Percentiles rank a stretch among this genome's conserved stretches.
Evolutionary conservation across 1,140 invertebrate genomes (phyloP).

Genomic region (Pygmarrhopalites habei): DNA sequence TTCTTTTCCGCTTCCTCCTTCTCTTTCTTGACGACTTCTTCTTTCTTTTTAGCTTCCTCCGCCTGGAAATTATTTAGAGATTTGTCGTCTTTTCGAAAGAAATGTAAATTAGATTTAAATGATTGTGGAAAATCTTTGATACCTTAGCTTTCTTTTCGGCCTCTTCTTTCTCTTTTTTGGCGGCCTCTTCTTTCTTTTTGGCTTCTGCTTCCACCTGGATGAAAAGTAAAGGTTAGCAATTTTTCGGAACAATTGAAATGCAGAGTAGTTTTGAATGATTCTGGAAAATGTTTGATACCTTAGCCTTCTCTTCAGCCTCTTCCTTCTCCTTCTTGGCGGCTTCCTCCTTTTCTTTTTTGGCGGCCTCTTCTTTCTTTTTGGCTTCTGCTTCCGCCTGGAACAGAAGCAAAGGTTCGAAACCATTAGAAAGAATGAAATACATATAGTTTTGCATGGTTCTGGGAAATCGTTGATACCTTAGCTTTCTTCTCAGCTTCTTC

Average conservation of each 20-base stretch:
- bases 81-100: too few relatives aligned
- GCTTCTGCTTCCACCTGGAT: background rate
- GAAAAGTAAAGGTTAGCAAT: background rate
- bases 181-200: background rate
- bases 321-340: slow-evolving; percentile 35
- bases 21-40: slow-evolving; percentile 34
- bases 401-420: background rate
- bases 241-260: background rate
- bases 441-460: slow-evolving; percentile 32
- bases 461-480: slow-evolving; percentile 37
- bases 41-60: slow-evolving; percentile 35
- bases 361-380: slow-evolving; percentile 33
- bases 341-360: slow-evolving; percentile 32
- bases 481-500: slow-evolving; percentile 25
- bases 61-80: too few relatives aligned
- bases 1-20: slow-evolving; percentile 30
- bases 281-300: slow-evolving; percentile 2
- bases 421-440: background rate
- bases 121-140: background rate
- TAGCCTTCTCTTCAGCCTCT: slow-evolving; percentile 29
- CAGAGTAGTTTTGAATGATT: background rate
- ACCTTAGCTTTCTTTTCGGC: background rate
- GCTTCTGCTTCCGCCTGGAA: slow-evolving; percentile 5
- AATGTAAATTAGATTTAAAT: too few relatives aligned
- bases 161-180: background rate